Base-by-base conservation (phyloP, 2,113 vertebrate species). In the Odontesthes bonariensis region DNA sequence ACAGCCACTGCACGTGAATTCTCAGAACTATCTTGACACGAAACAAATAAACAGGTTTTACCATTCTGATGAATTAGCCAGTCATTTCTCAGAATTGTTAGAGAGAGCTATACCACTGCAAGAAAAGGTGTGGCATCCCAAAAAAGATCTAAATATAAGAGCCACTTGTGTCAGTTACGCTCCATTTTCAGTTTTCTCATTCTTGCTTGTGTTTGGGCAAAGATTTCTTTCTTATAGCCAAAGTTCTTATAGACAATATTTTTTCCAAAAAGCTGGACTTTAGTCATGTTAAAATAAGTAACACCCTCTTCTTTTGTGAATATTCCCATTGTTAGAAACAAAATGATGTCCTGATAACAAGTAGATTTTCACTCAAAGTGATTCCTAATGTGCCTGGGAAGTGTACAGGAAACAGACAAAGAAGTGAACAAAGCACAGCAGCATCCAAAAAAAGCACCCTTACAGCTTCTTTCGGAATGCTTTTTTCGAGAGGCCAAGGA, bases 401-500 rank as follows among this genome's bases (percentile, higher is more conserved):
- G 16, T 49, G 4, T 49, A 7, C 46, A 49, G 46, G 16, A 49
- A 56, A 1, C 23, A 27, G 22, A 58, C 40, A 53, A 32, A 66
- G 55, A 69, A 7, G 17, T 8, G 47, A 58, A 65, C 38, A 22
- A 33, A 47, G 33, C 23, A 16, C 32, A 47, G n/a, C 6, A 38
- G 14, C 20, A 11, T 42, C 5, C 38, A 22, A 47, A 47, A 13
- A 47, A 13, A 17, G 1, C 8, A 12, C 52, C 27, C 33, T 68
- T 32, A 53, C 38, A 62, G 51, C 59, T 70, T 73, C 67, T 83
- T 81, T 80, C 38, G 58, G 65, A 5, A 2, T 35, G 42, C 42
- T 79, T 71, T n/a, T 64, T 74, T 20, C 53, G 35, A 47, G 11
- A 60, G 70, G 46, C 57, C 75, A 52, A 69, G 22, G 20, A 77